phyloP scores from a whole-genome alignment of 2,888 invertebrate species.

The Synanthedon formicaeformis region DNA sequence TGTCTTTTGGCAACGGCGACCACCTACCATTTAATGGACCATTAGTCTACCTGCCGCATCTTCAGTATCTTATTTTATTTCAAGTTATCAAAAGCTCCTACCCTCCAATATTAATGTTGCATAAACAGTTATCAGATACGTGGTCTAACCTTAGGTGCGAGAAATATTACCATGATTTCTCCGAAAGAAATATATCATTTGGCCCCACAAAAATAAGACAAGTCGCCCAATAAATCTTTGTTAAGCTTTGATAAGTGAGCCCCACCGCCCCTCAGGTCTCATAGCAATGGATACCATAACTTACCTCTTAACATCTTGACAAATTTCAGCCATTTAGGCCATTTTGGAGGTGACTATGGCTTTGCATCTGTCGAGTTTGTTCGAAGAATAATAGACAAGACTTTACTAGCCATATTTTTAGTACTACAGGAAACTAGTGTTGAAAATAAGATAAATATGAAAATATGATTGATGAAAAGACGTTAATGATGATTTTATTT shows the following conservation, averaged over 20 bases:
- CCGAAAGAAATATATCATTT: constrained; percentile 18
- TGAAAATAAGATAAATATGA: no score
- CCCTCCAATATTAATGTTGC: background rate
- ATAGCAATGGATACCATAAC: constrained; percentile 35
- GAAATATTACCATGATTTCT: constrained; percentile 8
- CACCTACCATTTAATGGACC: background rate
- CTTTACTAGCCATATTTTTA: no score
- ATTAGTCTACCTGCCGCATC: background rate
- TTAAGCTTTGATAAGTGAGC: constrained; percentile 41
- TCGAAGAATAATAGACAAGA: background rate
- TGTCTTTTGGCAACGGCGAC: no score
- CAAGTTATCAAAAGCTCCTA: background rate
- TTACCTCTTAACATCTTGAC: constrained; percentile 39
- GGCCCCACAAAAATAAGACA: constrained; percentile 21
- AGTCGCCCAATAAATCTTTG: constrained; percentile 35
- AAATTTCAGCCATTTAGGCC: constrained; percentile 33
- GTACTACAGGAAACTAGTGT: no score
- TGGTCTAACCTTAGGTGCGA: constrained; percentile 1
- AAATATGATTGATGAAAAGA: no score
- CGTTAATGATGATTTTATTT: no score
- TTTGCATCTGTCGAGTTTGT: background rate
- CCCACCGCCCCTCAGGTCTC: constrained; percentile 23
- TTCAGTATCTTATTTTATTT: background rate
- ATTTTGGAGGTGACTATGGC: constrained; percentile 12
- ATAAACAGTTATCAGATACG: background rate